A percentile compares a stretch with the other conserved stretches of the same genome.
phyloP scores from a whole-genome alignment of 2,888 invertebrate species.

The Scotopteryx bipunctaria region DNA sequence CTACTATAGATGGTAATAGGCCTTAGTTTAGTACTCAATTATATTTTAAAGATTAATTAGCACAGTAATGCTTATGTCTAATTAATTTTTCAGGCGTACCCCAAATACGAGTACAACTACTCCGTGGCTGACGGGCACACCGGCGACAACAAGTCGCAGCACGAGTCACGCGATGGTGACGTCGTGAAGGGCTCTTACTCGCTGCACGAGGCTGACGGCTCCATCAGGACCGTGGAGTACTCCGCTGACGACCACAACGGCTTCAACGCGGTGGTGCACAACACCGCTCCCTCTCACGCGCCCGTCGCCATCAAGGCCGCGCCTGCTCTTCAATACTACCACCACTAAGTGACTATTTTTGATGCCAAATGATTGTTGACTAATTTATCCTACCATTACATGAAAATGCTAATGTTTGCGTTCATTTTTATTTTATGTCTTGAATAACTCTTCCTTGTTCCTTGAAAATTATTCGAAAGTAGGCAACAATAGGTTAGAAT shows the following conservation, averaged over 20 bases:
- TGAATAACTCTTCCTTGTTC: background rate
- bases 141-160: slow-evolving; percentile 82
- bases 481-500: too few relatives aligned
- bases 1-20: too few relatives aligned
- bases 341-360: slow-evolving; percentile 46
- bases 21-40: too few relatives aligned
- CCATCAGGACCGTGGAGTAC: slow-evolving; percentile 81
- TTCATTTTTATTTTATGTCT: background rate
- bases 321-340: slow-evolving; percentile 61
- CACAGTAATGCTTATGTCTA: slow-evolving; percentile 3
- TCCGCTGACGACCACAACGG: slow-evolving; percentile 80
- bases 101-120: slow-evolving; percentile 80
- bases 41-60: too few relatives aligned
- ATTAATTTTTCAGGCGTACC: slow-evolving; percentile 56
- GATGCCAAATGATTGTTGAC: slow-evolving; percentile 39
- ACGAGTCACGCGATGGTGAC: slow-evolving; percentile 80
- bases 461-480: background rate
- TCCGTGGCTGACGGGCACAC: slow-evolving; percentile 82
- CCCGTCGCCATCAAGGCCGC: slow-evolving; percentile 58
- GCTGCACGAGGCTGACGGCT: slow-evolving; percentile 81
- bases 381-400: slow-evolving; percentile 57
- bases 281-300: slow-evolving; percentile 59
- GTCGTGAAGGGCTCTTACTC: slow-evolving; percentile 81
- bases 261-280: slow-evolving; percentile 70
- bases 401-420: slow-evolving; percentile 17